These are phyloP conservation scores for Chondrilla cf. caribensis DNA, from an alignment of 37 sponge, comb jelly and placozoan species.

Conservation along the genomic window DNA sequence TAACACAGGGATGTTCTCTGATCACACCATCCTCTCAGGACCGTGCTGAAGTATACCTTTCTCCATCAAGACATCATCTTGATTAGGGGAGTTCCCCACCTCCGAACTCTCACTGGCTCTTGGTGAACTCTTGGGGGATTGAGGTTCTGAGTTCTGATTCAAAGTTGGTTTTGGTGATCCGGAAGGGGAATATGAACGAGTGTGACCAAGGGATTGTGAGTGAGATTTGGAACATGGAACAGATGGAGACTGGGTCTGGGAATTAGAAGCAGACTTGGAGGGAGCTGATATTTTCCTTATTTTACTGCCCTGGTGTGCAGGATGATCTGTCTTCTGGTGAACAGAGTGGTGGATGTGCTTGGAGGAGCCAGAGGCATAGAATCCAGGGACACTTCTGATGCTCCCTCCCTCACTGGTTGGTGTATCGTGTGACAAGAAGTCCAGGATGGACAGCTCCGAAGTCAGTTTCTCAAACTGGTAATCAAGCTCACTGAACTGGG, in stretches of 20 bases:
- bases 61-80: neutral
- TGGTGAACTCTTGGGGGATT: neutral
- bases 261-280: no score
- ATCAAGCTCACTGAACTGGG: neutral
- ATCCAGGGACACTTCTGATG: neutral
- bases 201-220: no score
- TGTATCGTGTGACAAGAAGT: neutral
- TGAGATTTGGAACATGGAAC: no score
- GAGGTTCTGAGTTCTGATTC: neutral
- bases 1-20: no score
- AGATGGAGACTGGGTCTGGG: no score
- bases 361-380: neutral
- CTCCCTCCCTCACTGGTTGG: neutral
- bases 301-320: no score
- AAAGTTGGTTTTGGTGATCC: neutral
- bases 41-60: neutral
- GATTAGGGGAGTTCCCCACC: neutral
- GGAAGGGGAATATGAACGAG: neutral
- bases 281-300: no score
- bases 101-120: neutral
- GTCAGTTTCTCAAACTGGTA: constrained; percentile 15
- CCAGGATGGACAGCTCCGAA: neutral
- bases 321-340: neutral
- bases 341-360: neutral
- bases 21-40: neutral